Percentiles rank a stretch among this genome's conserved stretches.
Conservation (phyloP, 2,888 invertebrate genomes). For the Drosophila histrio region DNA sequence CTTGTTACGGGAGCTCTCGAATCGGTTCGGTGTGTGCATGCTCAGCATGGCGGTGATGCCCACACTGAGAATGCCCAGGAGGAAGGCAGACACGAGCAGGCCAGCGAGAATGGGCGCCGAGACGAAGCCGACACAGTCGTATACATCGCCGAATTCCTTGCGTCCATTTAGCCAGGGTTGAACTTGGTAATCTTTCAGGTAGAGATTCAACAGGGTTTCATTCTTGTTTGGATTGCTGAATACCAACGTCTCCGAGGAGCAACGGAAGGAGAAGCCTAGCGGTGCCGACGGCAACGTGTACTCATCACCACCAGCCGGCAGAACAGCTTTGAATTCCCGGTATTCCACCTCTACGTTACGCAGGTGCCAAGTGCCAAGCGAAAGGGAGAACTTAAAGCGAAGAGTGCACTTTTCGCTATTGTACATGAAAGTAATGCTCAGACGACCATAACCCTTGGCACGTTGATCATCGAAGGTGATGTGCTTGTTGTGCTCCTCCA, state of each 20-base stretch:
- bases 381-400: slow-evolving; percentile 86
- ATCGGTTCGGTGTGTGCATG: slow-evolving; percentile 97
- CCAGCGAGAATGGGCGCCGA: slow-evolving; percentile 97
- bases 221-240: slow-evolving; percentile 85
- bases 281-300: slow-evolving; percentile 85
- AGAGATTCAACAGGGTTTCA: slow-evolving; percentile 83
- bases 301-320: slow-evolving; percentile 72
- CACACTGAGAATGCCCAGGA: slow-evolving; percentile 90
- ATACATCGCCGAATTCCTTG: slow-evolving; percentile 89
- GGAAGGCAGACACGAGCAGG: slow-evolving; percentile 90
- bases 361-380: slow-evolving; percentile 85
- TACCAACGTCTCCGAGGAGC: slow-evolving; percentile 84
- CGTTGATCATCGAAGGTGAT: slow-evolving; percentile 81
- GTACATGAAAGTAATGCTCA: slow-evolving; percentile 79
- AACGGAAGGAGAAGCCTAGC: slow-evolving; percentile 86
- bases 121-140: slow-evolving; percentile 96
- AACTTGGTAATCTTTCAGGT: slow-evolving; percentile 86
- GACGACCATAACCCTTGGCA: slow-evolving; percentile 73
- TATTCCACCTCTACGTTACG: slow-evolving; percentile 86
- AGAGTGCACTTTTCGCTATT: slow-evolving; percentile 85
- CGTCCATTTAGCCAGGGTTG: slow-evolving; percentile 86
- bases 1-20: slow-evolving; percentile 98
- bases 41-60: slow-evolving; percentile 95
- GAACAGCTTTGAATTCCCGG: slow-evolving; percentile 71
- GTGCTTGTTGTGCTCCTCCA: slow-evolving; percentile 74